phyloP scores from a whole-genome alignment of 2,797 vertebrate genomes.

The Gymnoscopelus microlampas region DNA sequence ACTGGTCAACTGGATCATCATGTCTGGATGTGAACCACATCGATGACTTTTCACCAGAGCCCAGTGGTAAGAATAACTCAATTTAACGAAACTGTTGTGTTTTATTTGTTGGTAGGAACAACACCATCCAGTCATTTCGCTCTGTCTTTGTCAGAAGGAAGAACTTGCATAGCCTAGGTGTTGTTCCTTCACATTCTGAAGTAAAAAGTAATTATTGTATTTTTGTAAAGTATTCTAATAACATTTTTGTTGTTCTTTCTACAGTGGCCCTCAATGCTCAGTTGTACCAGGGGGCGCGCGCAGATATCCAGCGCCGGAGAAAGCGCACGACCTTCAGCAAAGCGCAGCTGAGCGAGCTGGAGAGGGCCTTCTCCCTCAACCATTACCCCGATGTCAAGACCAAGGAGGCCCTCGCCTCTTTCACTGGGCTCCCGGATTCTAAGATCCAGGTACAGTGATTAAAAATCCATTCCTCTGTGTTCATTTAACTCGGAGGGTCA shows the following conservation, averaged over 20 bases:
- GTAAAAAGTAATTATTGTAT: too few relatives aligned
- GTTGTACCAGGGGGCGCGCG: slow-evolving; percentile 1
- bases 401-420: slow-evolving; percentile 67
- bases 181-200: too few relatives aligned
- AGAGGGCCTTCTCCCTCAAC: slow-evolving; percentile 67
- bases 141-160: too few relatives aligned
- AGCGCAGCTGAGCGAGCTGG: slow-evolving; percentile 70
- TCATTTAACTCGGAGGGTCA: neutral
- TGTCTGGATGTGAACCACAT: slow-evolving; percentile 33
- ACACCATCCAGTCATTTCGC: too few relatives aligned
- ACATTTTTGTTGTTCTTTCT: neutral
- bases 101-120: neutral
- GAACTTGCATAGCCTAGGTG: too few relatives aligned
- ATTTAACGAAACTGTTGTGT: neutral
- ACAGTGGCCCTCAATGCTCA: slow-evolving; percentile 32
- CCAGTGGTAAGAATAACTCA: slow-evolving; percentile 48
- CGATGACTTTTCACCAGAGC: slow-evolving; percentile 27
- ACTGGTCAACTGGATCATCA: slow-evolving; percentile 34
- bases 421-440: slow-evolving; percentile 72
- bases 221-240: neutral
- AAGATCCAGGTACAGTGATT: slow-evolving; percentile 72
- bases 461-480: neutral
- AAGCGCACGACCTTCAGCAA: slow-evolving; percentile 78
- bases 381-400: slow-evolving; percentile 70
- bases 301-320: slow-evolving; percentile 54